Base-by-base conservation (phyloP, 2,888 invertebrate species). In the Brachyptera risi region DNA sequence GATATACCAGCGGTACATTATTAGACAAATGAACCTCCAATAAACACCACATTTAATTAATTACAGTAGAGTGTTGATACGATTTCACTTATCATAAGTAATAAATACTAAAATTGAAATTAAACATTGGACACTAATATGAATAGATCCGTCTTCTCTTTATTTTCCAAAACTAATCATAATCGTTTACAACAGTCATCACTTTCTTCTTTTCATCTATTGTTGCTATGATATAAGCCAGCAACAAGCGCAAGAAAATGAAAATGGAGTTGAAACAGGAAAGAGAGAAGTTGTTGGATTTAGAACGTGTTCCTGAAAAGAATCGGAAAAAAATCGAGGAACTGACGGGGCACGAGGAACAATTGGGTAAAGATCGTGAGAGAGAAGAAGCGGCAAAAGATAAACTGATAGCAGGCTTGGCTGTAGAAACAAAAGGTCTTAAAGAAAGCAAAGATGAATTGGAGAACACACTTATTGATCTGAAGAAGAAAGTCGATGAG, bases 201-300 rank as follows among this genome's bases (percentile, higher is more conserved):
- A n/a, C n/a, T n/a, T n/a, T n/a, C n/a, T n/a, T n/a, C n/a, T n/a
- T n/a, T n/a, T n/a, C n/a, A n/a, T n/a, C n/a, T n/a, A n/a, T n/a
- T n/a, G n/a, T n/a, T n/a, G n/a, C n/a, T n/a, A n/a, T n/a, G n/a
- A n/a, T 82, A 0, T 83, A 85, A 65, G 79, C 81, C 0, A 91
- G 87, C 68, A 87, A 86, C 67, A 86, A 87, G 66, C 81, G 86
- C 65, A 92, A 91, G 72, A 87, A 88, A 70, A 80, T 88, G 26
- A 86, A 86, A 63, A 82, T 84, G 51, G 78, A 83, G 15, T 73
- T 91, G 1, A 84, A 78, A 65, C 71, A 71, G 44, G 79, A 78
- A 67, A 73, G 73, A 65, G 71, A 73, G 65, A 79, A 78, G 70
- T 59, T 68, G 37, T 54, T 58, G 17, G 83, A 86, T 50, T 72